Percentiles rank a stretch among this genome's conserved stretches.
phyloP scores from a whole-genome alignment of 2,113 vertebrate genomes.

The Chionodraco myersi region DNA sequence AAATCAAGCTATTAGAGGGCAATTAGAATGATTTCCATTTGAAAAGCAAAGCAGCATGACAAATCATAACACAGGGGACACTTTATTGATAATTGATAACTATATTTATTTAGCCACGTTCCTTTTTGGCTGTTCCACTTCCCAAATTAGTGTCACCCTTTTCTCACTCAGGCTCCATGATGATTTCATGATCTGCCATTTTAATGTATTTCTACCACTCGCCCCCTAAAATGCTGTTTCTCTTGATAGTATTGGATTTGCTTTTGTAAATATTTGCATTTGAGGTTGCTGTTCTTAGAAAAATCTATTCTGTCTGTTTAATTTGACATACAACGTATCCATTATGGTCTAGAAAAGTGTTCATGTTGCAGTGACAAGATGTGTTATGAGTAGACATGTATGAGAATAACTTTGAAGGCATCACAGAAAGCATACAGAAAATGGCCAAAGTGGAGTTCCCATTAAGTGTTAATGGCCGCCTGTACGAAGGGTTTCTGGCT shows the following conservation, averaged over 20 bases:
- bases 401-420: constrained; percentile 2
- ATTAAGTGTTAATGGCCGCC: constrained; percentile 51
- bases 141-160: background rate
- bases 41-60: constrained; percentile 58
- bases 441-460: constrained; percentile 34
- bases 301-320: constrained; percentile 10
- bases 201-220: background rate
- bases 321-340: constrained; percentile 7
- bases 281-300: constrained; percentile 30
- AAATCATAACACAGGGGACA: constrained; percentile 55
- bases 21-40: constrained; percentile 75
- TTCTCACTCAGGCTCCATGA: constrained; percentile 7
- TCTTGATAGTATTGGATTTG: constrained; percentile 6
- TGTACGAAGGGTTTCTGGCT: constrained; percentile 3
- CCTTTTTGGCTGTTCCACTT: constrained; percentile 52
- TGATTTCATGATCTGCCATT: constrained; percentile 20
- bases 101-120: constrained; percentile 35
- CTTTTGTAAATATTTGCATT: constrained; percentile 12
- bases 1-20: constrained; percentile 79
- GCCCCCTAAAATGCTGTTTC: constrained; percentile 21
- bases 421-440: constrained; percentile 11
- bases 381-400: constrained; percentile 9
- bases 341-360: constrained; percentile 29
- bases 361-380: background rate
- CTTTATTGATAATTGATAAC: constrained; percentile 21